A percentile compares a stretch with the other conserved stretches of the same genome.
Conservation (phyloP, 2,113 vertebrate genomes). For the Seriola dumerili region DNA sequence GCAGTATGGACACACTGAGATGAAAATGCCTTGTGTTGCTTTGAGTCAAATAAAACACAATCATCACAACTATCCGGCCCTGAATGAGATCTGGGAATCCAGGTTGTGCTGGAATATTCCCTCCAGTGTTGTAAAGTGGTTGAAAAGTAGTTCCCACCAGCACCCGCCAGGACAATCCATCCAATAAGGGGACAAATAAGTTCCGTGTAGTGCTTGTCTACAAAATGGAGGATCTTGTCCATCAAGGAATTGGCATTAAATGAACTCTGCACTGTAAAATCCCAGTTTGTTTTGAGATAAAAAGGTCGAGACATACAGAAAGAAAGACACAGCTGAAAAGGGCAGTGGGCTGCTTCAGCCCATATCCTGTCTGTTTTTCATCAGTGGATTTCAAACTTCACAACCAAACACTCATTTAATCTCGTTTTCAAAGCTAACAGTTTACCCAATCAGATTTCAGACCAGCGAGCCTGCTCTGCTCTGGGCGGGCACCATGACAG, state of each 20-base stretch:
- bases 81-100: conserved; percentile 45
- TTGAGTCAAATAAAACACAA: conserved; percentile 37
- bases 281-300: conserved; percentile 50
- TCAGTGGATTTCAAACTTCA: conserved; percentile 40
- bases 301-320: conserved; percentile 60
- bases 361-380: conserved; percentile 51
- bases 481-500: conserved; percentile 97
- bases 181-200: conserved; percentile 40
- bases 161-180: conserved; percentile 25
- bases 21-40: conserved; percentile 33
- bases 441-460: conserved; percentile 71
- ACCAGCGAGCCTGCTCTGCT: conserved; percentile 96
- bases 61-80: conserved; percentile 60
- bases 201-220: conserved; percentile 35
- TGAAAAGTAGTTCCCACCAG: conserved; percentile 35
- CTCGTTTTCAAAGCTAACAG: conserved; percentile 18
- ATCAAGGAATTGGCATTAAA: conserved; percentile 72
- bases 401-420: conserved; percentile 35
- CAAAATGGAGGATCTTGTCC: conserved; percentile 37
- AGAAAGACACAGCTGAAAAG: conserved; percentile 75
- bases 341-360: conserved; percentile 70
- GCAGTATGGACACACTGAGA: conserved; percentile 44
- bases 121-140: conserved; percentile 41
- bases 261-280: conserved; percentile 73
- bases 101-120: conserved; percentile 30